phyloP scores from a whole-genome alignment of 2,797 vertebrate species.

The Semaprochilodus insignis region DNA sequence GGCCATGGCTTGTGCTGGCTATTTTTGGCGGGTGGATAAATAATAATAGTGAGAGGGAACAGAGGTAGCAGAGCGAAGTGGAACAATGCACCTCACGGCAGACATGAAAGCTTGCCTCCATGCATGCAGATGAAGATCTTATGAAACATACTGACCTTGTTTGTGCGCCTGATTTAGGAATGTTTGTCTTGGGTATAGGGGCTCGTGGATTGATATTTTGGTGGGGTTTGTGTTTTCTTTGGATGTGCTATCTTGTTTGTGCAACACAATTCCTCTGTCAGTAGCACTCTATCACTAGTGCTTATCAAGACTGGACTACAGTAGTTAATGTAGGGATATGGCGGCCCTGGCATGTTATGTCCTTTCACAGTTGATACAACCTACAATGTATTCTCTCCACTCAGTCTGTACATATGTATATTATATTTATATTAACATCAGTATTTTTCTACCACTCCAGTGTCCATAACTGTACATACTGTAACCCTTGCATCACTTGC shows the following conservation, averaged over 20 bases:
- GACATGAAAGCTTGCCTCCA: not conserved
- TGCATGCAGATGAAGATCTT: conserved; percentile 21
- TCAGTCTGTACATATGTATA: no score
- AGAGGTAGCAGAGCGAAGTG: conserved; percentile 54
- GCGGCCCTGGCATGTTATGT: no score
- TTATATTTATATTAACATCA: no score
- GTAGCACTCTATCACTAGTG: not conserved
- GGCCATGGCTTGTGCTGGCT: conserved; percentile 64
- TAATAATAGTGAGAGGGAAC: conserved; percentile 66
- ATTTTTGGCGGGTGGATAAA: conserved; percentile 73
- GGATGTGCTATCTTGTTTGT: conserved; percentile 4
- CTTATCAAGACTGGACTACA: not conserved
- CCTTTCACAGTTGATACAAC: no score
- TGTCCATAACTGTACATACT: no score
- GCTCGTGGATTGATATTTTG: not conserved
- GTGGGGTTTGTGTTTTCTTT: not conserved
- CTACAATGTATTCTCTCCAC: no score
- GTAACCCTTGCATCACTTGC: no score
- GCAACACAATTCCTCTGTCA: not conserved
- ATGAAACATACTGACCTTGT: conserved; percentile 14
- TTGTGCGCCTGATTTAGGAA: conserved; percentile 1
- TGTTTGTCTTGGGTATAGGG: not conserved
- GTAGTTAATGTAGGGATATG: not conserved
- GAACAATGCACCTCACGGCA: conserved; percentile 62
- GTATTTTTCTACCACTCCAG: no score